phyloP scores from a whole-genome alignment of 2,797 vertebrate species.

The Enteromius fasciolatus region DNA sequence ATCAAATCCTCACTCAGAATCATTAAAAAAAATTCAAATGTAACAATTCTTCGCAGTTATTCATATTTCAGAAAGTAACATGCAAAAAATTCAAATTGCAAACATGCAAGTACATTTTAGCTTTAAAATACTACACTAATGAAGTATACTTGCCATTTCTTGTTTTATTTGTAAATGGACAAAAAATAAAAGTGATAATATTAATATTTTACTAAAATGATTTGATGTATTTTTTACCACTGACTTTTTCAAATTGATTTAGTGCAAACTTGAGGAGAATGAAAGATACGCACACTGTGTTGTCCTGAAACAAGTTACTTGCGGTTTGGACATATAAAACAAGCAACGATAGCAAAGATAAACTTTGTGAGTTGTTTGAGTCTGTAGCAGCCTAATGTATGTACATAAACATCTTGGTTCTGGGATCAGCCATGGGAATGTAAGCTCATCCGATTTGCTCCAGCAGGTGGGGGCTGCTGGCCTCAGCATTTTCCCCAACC shows the following conservation, averaged over 20 bases:
- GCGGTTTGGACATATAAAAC: neutral
- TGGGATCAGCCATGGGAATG: constrained; percentile 49
- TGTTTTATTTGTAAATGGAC: too few relatives aligned
- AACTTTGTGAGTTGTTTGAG: neutral
- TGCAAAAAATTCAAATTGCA: neutral
- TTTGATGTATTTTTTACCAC: neutral
- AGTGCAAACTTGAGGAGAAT: neutral
- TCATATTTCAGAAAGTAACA: neutral
- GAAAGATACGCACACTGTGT: neutral
- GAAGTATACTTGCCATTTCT: neutral
- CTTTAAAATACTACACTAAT: neutral
- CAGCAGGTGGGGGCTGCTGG: constrained; percentile 61
- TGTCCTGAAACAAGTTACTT: neutral
- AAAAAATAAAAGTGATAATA: too few relatives aligned
- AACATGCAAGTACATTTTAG: neutral
- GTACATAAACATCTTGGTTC: constrained; percentile 36
- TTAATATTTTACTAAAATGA: neutral
- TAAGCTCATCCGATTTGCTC: constrained; percentile 59
- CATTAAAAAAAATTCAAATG: neutral
- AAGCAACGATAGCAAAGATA: neutral
- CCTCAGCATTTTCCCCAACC: constrained; percentile 57
- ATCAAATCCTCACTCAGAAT: neutral
- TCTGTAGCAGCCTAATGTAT: neutral
- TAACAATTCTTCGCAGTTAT: neutral
- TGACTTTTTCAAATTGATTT: too few relatives aligned